Evolutionary conservation across 2,797 vertebrate genomes (phyloP), one percentile per base, ranked within the genome.

Genomic region (Myotis planiceps): DNA sequence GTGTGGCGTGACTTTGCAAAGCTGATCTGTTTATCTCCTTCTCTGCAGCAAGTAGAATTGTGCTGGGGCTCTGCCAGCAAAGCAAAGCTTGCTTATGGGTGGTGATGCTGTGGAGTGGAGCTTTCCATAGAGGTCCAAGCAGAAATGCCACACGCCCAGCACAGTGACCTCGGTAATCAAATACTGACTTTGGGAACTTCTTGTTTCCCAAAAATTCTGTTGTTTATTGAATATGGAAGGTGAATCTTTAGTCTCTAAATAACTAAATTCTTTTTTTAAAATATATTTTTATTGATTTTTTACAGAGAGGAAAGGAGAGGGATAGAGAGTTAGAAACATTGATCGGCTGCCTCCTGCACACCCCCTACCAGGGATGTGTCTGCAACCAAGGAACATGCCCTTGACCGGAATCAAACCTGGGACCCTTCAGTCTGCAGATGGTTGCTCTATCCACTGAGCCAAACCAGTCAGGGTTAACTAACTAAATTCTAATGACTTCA

Each of bases 21-120:
- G 60, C 85, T 9, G 5, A 47, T 90, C 65, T 92, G 81, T 96
- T 98, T 88, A 71, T 92, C 49, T 96, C 23, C 47, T 96, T 25
- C 21, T 92, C 75, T 96, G 53, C 27, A 55, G 39, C 37, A 2
- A 29, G 63, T 47, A 68, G 32, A 86, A 42, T 66, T 58, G 10
- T 18, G 82, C 45, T 87, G 13, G 51, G 79, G 45, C 18, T 53
- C 47, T 71, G 60, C 14, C 25, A 25, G 4, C 9, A 66, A 23
- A 42, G n/a, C 27, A 21, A 23, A 74, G 6, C 78, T 37, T 49
- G 89, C 9, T 76, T 63, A 63, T 13, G 10, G 39, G 12, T 34
- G 4, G 74, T 29, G 68, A 79, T 10, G 21, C 29, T 6, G 2
- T 1, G 18, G 29, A 92, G 68, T 1, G 8, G 21, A 87, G 68